Base-by-base conservation (phyloP, 2,888 invertebrate genomes). In the Melolontha melolontha region DNA sequence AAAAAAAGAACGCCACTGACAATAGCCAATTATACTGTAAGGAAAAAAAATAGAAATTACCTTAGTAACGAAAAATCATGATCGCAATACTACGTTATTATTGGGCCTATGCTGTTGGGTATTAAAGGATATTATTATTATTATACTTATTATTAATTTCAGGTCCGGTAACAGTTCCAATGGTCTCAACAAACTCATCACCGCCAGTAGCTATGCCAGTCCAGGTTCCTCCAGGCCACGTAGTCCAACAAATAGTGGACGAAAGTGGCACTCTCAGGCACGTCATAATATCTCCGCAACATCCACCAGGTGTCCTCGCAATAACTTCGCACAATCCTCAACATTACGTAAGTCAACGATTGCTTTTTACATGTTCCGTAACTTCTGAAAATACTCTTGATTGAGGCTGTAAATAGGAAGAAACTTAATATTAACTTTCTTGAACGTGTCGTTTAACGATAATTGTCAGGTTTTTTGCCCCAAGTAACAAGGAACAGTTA, bases 201-300 rank as follows among this genome's bases (percentile, higher is more conserved):
- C 91, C 92, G 68, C 92, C 92, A 65, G 87, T 92, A 78, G 91
- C 93, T 70, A 92, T 96, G 89, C 95, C 95, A 66, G 93, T 96
- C 81, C 93, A 95, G 85, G 94, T 96, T 76, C 95, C 96, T 71
- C 93, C 93, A 66, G 96, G 94, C 74, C 93, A 96, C 86, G 90
- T 94, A 82, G 94, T 96, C 81, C 93, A 93, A 83, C 96, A 94
- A 82, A 95, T 96, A 79, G 91, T 96, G 77, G 96, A 96, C 85
- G 96, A 96, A 84, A 91, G 89, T 83, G 93, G 93, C 72, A 92
- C 92, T 77, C 88, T 97, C 81, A 90, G 95, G 74, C 96, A 96
- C 84, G 94, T 95, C 80, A 92, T 97, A 80, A 88, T 96, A 78
- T 94, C 95, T 66, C 92, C 93, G 69, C 91, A 90, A 78, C 90